Conservation (phyloP, 1,140 invertebrate species). For the Carposina sasakii region DNA sequence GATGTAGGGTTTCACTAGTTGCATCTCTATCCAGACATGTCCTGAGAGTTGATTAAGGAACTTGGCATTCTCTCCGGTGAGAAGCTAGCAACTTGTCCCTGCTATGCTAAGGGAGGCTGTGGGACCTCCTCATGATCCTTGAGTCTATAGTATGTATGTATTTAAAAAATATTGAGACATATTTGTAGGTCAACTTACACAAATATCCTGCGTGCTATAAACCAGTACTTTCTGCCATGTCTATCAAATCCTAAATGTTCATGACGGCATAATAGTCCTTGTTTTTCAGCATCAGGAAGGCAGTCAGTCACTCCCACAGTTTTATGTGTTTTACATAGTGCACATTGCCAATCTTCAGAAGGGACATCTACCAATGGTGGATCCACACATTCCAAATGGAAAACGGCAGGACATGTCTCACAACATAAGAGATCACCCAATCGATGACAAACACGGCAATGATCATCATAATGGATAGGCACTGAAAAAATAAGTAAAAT, state of each 20-base stretch:
- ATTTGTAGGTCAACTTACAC: constrained; percentile 88
- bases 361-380: constrained; percentile 94
- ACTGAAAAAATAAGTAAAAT: constrained; percentile 72
- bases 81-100: too few relatives aligned
- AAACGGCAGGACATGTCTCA: constrained; percentile 97
- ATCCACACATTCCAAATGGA: constrained; percentile 96
- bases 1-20: too few relatives aligned
- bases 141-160: too few relatives aligned
- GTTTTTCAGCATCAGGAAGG: constrained; percentile 91
- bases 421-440: constrained; percentile 96
- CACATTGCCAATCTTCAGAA: constrained; percentile 97
- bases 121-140: too few relatives aligned
- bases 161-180: not conserved
- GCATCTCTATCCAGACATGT: too few relatives aligned
- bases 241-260: constrained; percentile 95
- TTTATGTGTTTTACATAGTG: constrained; percentile 92
- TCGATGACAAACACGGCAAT: constrained; percentile 95
- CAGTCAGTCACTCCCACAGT: constrained; percentile 94
- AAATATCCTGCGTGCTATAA: constrained; percentile 91
- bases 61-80: too few relatives aligned
- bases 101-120: too few relatives aligned
- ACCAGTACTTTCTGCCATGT: constrained; percentile 97
- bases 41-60: too few relatives aligned
- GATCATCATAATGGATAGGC: constrained; percentile 94
- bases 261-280: constrained; percentile 91